Evolutionary conservation across 2,113 vertebrate genomes (phyloP).

Genomic region (Osmerus mordax): DNA sequence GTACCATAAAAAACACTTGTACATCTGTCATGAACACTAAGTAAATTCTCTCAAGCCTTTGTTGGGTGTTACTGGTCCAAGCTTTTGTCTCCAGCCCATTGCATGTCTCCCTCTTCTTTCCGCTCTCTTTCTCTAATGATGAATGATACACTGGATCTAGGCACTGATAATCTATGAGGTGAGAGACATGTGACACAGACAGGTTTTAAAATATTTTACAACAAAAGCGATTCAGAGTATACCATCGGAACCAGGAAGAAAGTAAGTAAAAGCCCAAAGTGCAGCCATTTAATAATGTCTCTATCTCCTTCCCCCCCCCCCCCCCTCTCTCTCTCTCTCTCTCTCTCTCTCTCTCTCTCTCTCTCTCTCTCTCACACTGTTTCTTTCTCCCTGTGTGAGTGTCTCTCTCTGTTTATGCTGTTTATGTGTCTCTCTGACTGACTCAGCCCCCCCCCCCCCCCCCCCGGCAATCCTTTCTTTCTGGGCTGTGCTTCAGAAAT

Average conservation of each 20-base stretch:
- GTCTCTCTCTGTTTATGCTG: no score
- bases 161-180: neutral
- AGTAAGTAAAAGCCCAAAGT: no score
- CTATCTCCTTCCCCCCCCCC: neutral
- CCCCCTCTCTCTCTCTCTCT: no score
- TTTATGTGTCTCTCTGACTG: no score
- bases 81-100: neutral
- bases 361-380: no score
- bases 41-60: no score
- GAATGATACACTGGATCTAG: neutral
- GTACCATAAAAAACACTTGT: neutral
- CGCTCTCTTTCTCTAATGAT: neutral
- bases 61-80: neutral
- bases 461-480: conserved; percentile 3
- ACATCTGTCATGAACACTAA: no score
- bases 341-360: no score
- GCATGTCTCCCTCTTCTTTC: neutral
- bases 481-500: conserved; percentile 26
- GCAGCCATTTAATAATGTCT: no score
- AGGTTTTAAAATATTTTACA: neutral
- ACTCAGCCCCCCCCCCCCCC: neutral
- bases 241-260: no score
- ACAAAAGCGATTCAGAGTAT: no score
- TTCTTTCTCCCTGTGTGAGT: no score
- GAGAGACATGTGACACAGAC: neutral